phyloP scores from a whole-genome alignment of 2,113 vertebrate species.

The Panurus biarmicus region DNA sequence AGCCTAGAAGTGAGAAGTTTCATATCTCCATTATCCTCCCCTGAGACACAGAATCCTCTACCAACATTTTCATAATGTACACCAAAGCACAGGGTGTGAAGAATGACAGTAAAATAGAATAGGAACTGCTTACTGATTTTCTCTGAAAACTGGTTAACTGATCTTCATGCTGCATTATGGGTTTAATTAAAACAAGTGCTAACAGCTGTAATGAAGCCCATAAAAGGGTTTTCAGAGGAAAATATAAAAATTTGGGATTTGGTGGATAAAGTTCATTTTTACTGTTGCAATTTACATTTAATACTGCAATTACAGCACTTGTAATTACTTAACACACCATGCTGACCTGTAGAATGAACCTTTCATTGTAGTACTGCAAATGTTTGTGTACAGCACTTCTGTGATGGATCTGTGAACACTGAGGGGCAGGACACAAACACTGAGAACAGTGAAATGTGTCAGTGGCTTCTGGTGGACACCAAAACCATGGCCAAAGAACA shows the following conservation, averaged over 20 bases:
- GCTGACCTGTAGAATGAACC: not conserved
- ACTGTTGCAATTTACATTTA: not conserved
- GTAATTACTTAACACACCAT: not conserved
- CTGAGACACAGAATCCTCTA: not conserved
- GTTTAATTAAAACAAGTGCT: slow-evolving; percentile 33
- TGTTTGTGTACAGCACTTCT: not conserved
- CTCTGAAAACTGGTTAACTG: not conserved
- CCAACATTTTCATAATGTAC: not conserved
- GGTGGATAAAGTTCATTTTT: not conserved
- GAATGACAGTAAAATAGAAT: not conserved
- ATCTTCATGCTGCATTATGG: not conserved
- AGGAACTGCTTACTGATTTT: not conserved
- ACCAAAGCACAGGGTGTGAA: not conserved
- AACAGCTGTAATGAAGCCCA: not conserved
- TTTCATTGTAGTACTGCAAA: accelerated
- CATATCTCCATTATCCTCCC: not conserved
- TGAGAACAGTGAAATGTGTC: not conserved
- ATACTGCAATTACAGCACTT: not conserved
- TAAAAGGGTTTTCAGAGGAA: not conserved
- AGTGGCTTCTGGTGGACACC: not conserved
- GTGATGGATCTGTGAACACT: not conserved
- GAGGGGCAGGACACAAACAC: not conserved
- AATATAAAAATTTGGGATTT: not conserved
- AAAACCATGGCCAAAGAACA: not conserved
- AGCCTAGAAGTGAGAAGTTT: not conserved